Base-by-base conservation (phyloP, 2,113 vertebrate species). In the Labeo catla region DNA sequence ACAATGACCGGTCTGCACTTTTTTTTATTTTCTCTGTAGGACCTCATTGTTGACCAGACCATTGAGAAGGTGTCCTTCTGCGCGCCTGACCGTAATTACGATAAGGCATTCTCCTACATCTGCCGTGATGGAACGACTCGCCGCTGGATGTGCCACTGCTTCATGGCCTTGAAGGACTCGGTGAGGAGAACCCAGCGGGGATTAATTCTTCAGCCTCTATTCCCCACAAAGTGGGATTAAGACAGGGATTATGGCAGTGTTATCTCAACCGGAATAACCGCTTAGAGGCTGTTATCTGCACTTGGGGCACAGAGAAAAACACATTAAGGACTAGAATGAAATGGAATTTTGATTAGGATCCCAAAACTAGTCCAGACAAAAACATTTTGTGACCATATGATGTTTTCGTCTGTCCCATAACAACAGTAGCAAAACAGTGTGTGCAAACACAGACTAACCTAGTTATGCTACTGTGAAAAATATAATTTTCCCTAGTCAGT, bases 11-110 rank as follows among this genome's bases (percentile, higher is more conserved):
- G 10, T n/a, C 70, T 6, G 9, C 59, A 11, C 28, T 28, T 54
- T 77, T 70, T 61, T 70, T 61, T 68, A 4, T 43, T 28, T 43
- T 76, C 76, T 84, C 52, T 39, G 84, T 86, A 98, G 97, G 97
- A 98, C 89, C 95, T 98, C 85, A 97, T 98, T 1, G 97, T 98
- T 54, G 97, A 98, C 91, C 97, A 98, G 93, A 98, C 97, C 90
- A 98, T 98, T 0, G 97, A 98, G 92, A 98, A 98, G 91, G 97
- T 98, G 57, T 98, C 97, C 0, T 98, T 98, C 91, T 98, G 97
- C 0, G 97, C 97, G 15, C 97, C 97, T 0, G 97, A 98, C 90
- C 96, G 97, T 19, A 98, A 97, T 92, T 97, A 97, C 21, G 97
- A 98, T 94, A 98, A 98, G 86, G 97, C 97, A 28, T 98, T 98